Base-by-base conservation (phyloP, 1,140 invertebrate genomes). In the Drosophila nannoptera region DNA sequence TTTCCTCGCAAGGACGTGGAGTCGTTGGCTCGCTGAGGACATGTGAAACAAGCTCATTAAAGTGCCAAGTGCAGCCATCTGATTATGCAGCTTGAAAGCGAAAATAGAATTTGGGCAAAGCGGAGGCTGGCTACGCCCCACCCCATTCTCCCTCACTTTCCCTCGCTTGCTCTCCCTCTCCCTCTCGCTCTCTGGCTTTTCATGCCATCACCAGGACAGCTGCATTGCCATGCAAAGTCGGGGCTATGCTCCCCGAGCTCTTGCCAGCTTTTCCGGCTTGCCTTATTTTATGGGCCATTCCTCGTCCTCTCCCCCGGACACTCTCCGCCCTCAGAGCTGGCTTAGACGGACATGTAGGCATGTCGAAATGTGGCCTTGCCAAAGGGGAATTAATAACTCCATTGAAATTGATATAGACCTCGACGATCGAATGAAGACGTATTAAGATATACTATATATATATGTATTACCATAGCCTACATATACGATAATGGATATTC, bases 11-110 rank as follows among this genome's bases (percentile, higher is more conserved):
- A 67, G 64, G 55, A 52, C 46, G 8, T 38, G 29, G n/a, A 35
- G 42, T 45, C 29, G 35, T 14, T 14, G 40, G 42, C 46, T 36
- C 38, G 43, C 32, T 40, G 22, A 52, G 55, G 59, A 62, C 75
- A 69, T 83, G 75, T 73, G 72, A 70, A 73, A 84, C 64, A 78
- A 78, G 64, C 80, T 83, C 80, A 83, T 83, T 83, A 83, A 84
- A 78, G 49, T 75, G 68, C 54, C 73, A 84, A 78, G 74, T 84
- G 75, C 75, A 61, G 52, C 58, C 61, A 78, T 78, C 75, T 69
- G 78, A 78, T 83, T 72, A 67, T 75, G 75, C 52, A 56, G 43
- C 58, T 66, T 78, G 69, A 84, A 77, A 83, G 69, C 42, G 53
- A 48, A 63, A 68, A 53, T 61, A 53, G 40, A 64, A 59, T 54